phyloP scores from a whole-genome alignment of 2,797 vertebrate genomes.

The Setipinna tenuifilis region DNA sequence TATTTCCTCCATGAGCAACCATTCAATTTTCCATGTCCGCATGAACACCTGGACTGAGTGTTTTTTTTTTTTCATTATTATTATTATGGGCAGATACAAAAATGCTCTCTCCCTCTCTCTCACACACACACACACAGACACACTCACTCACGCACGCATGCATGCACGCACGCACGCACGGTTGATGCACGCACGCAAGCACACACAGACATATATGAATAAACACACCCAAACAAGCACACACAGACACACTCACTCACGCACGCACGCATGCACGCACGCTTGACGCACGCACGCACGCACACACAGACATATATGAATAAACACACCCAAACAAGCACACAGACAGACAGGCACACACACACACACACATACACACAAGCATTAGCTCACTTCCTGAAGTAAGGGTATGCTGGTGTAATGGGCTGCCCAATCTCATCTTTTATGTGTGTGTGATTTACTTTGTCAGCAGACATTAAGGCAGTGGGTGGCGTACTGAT shows the following conservation, averaged over 20 bases:
- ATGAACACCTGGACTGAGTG: not conserved
- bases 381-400: constrained; percentile 54
- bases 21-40: not conserved
- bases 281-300: too few relatives aligned
- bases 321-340: too few relatives aligned
- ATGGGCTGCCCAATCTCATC: constrained; percentile 41
- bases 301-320: too few relatives aligned
- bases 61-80: not conserved
- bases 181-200: too few relatives aligned
- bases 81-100: not conserved
- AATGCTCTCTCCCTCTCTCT: not conserved
- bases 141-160: too few relatives aligned
- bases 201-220: too few relatives aligned
- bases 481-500: constrained; percentile 52
- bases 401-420: constrained; percentile 67
- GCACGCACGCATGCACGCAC: too few relatives aligned
- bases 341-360: too few relatives aligned
- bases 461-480: constrained; percentile 68
- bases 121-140: not conserved
- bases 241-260: not conserved
- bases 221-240: not conserved
- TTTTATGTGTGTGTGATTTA: constrained; percentile 54
- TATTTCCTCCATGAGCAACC: not conserved
- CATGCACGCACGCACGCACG: too few relatives aligned
- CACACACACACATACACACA: constrained; percentile 44